These are phyloP conservation scores for Contarinia nasturtii DNA, from an alignment of 1,140 invertebrate genomes.

Conservation along the genomic window DNA sequence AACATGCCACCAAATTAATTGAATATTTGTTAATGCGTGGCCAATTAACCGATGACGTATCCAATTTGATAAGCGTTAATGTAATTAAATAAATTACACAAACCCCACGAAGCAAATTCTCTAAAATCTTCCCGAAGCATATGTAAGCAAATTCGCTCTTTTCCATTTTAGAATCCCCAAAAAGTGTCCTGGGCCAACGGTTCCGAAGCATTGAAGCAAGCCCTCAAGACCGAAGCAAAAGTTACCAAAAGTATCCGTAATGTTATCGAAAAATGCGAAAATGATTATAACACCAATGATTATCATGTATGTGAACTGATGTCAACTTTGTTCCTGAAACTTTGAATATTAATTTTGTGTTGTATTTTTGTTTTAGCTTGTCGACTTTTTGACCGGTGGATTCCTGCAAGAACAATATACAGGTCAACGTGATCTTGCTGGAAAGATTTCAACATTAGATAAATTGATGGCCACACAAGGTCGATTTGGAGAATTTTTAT, in stretches of 20 bases:
- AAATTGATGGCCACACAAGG: conserved; percentile 56
- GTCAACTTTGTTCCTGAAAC: background rate
- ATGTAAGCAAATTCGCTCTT: no score
- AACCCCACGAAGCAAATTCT: no score
- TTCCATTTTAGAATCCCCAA: background rate
- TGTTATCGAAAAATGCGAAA: conserved; percentile 48
- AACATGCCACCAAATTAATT: conserved; percentile 79
- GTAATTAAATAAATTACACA: conserved; percentile 25
- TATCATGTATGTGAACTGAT: conserved; percentile 45
- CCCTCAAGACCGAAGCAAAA: conserved; percentile 52
- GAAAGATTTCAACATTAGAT: conserved; percentile 56
- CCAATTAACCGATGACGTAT: conserved; percentile 42
- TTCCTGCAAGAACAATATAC: conserved; percentile 81
- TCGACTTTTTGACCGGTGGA: conserved; percentile 76
- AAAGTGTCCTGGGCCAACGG: conserved; percentile 34
- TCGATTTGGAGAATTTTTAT: conserved; percentile 63
- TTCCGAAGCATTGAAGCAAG: conserved; percentile 46
- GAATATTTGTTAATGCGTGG: conserved; percentile 81
- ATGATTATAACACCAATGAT: conserved; percentile 33
- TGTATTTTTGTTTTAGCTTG: conserved; percentile 35
- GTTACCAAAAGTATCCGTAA: conserved; percentile 60
- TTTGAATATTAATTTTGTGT: background rate
- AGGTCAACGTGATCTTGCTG: conserved; percentile 64
- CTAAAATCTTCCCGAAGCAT: no score
- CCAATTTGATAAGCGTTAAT: conserved; percentile 38